These are phyloP conservation scores for Lepilemur septentrionalis DNA, from an alignment of 2,797 vertebrate genomes.

Conservation along the genomic window DNA sequence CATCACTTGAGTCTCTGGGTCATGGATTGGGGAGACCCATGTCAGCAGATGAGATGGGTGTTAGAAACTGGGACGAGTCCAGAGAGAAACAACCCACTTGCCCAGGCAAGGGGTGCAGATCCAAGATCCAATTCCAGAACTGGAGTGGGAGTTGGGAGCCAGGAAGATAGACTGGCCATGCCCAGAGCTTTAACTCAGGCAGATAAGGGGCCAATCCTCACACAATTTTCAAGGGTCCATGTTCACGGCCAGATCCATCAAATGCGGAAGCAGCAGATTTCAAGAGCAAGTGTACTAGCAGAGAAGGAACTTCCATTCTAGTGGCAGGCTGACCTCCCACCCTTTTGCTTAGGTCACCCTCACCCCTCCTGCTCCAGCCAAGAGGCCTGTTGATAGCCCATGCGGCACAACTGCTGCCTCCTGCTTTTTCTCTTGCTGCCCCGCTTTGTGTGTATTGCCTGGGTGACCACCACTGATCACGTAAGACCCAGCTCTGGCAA, in stretches of 20 bases:
- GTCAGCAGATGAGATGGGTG: not conserved
- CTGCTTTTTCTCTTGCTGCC: not conserved
- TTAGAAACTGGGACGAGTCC: not conserved
- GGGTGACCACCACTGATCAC: not conserved
- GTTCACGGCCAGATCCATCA: not conserved
- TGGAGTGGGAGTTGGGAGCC: not conserved
- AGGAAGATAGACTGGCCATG: not conserved
- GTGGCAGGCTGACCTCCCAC: no score
- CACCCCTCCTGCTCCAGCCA: not conserved
- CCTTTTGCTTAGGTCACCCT: not conserved
- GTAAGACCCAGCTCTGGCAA: not conserved
- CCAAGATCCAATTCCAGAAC: not conserved
- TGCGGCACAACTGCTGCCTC: accelerated
- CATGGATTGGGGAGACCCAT: not conserved
- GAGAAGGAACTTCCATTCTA: not conserved
- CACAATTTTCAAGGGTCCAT: not conserved
- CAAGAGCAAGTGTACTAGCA: not conserved
- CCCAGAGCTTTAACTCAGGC: not conserved
- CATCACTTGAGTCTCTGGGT: not conserved
- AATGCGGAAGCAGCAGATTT: not conserved
- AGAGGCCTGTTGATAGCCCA: not conserved
- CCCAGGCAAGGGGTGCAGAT: not conserved
- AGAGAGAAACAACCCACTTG: not conserved
- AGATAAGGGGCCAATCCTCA: not conserved
- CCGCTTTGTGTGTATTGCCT: not conserved